Conservation (phyloP, 2,888 invertebrate species). For the Synanthedon tipuliformis region DNA sequence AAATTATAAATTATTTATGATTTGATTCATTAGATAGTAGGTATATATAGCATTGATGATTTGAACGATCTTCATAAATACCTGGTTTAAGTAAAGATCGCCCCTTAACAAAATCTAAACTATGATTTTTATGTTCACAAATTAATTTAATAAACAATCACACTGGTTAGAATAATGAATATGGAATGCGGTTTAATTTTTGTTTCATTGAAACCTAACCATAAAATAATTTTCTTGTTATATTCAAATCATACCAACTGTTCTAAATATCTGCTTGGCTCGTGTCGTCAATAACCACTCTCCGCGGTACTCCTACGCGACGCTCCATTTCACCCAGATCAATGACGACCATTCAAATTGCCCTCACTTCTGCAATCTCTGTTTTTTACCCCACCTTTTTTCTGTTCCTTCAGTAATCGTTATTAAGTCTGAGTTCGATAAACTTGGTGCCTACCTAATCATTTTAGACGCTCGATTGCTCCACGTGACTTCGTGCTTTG, state of each 20-base stretch:
- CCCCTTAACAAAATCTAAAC: too few relatives aligned
- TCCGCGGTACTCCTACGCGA: slow-evolving; percentile 23
- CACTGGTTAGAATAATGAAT: too few relatives aligned
- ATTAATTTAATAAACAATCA: too few relatives aligned
- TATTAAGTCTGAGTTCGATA: slow-evolving; percentile 39
- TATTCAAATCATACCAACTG: slow-evolving; percentile 14
- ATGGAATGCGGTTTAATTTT: too few relatives aligned
- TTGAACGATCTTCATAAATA: too few relatives aligned
- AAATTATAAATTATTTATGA: too few relatives aligned
- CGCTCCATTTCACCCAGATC: slow-evolving; percentile 45
- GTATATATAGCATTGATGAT: too few relatives aligned
- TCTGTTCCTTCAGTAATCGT: slow-evolving; percentile 37
- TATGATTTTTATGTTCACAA: too few relatives aligned
- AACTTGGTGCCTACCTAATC: slow-evolving; percentile 18
- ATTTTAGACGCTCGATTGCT: slow-evolving; percentile 18
- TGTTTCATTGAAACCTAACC: too few relatives aligned
- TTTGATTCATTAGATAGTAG: too few relatives aligned
- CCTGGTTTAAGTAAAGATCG: too few relatives aligned
- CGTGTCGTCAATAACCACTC: slow-evolving; percentile 31
- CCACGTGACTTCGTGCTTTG: slow-evolving; percentile 11
- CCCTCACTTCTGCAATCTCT: slow-evolving; percentile 32
- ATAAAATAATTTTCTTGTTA: too few relatives aligned
- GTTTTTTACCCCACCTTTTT: slow-evolving; percentile 40
- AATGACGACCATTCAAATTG: slow-evolving; percentile 50
- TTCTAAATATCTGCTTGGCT: slow-evolving; percentile 38